phyloP scores from a whole-genome alignment of 1,140 invertebrate genomes.

The Brachionus asplanchnoidis region DNA sequence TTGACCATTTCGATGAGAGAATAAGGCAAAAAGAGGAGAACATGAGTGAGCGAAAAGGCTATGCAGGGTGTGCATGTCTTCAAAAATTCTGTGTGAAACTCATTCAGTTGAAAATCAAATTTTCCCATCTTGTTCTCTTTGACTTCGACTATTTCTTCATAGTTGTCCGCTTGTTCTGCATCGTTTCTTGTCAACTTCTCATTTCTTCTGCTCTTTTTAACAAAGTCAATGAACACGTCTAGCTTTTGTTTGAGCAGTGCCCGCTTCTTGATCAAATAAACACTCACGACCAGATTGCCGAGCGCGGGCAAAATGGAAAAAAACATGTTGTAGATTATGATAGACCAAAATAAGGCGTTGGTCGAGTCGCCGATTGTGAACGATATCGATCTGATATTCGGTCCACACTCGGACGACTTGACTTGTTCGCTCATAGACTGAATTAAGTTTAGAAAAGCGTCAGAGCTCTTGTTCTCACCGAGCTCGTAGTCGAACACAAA shows the following conservation, averaged over 20 bases:
- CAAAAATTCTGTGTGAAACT: conserved; percentile 24
- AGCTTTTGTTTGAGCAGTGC: not conserved
- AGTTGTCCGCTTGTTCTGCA: not conserved
- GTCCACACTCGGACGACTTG: not conserved
- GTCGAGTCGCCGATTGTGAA: conserved; percentile 9
- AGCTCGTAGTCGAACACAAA: not conserved
- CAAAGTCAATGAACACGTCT: not conserved
- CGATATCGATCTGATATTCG: not conserved
- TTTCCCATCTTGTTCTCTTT: not conserved
- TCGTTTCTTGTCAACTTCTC: not conserved
- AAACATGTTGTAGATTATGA: conserved; percentile 29
- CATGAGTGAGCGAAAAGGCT: conserved; percentile 17
- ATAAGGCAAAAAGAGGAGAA: conserved; percentile 21
- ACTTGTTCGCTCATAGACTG: not conserved
- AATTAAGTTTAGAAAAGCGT: not conserved
- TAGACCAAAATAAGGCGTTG: conserved; percentile 33
- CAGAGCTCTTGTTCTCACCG: not conserved
- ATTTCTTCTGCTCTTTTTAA: not conserved
- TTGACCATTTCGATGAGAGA: conserved; percentile 20
- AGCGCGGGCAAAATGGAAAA: conserved; percentile 8
- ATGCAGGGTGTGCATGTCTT: conserved; percentile 38
- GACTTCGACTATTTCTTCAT: not conserved
- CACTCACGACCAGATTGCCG: not conserved
- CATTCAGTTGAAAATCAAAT: conserved; percentile 1
- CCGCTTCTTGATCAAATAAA: conserved; percentile 24